A percentile compares a stretch with the other conserved stretches of the same genome.
phyloP scores from a whole-genome alignment of 2,797 vertebrate species.

The Setipinna tenuifilis region DNA sequence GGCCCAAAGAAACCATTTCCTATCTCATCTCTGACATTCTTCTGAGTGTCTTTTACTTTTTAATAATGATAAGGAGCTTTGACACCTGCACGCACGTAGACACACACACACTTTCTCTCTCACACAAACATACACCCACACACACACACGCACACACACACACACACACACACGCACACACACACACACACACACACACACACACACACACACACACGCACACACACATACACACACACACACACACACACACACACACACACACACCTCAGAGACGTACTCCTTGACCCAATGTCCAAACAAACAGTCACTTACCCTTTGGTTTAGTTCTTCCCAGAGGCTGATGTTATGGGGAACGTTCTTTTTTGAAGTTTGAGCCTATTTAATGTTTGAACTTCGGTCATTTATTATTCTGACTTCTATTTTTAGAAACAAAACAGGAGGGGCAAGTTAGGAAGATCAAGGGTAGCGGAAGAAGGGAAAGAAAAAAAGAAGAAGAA shows the following conservation, averaged over 20 bases:
- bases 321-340: neutral
- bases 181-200: no score
- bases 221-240: neutral
- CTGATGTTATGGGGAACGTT: neutral
- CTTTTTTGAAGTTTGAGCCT: neutral
- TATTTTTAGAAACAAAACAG: neutral
- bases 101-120: no score
- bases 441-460: neutral
- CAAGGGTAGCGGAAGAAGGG: neutral
- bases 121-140: no score
- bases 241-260: neutral
- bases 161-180: no score
- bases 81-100: no score
- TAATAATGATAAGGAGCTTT: no score
- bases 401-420: conserved; percentile 14
- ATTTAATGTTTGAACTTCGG: conserved; percentile 6
- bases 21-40: no score
- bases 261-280: neutral
- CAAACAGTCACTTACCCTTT: neutral
- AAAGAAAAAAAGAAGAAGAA: no score
- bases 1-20: neutral
- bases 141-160: no score
- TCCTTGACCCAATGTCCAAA: neutral
- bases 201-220: no score
- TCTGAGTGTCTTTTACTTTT: no score